Base-by-base conservation (phyloP, 2,888 invertebrate species). In the Silvanus unidentatus region DNA sequence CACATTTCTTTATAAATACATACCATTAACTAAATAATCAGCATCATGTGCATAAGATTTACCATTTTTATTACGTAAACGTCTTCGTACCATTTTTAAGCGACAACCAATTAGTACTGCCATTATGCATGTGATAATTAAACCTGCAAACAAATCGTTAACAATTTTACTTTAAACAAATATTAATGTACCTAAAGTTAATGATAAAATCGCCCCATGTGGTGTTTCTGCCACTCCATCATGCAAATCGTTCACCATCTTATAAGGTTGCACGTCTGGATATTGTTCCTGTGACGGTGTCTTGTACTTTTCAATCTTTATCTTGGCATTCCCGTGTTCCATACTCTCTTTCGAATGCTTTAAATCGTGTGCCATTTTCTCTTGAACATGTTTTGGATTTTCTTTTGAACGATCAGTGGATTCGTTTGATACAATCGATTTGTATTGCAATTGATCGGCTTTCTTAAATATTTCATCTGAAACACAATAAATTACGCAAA, bases 21-120 rank as follows among this genome's bases (percentile, higher is more conserved):
- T 96, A 64, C 96, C 96, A 74, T 97, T 96, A 59, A 97, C 95
- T 62, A 97, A 78, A 74, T 95, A 96, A 76, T 96, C 96, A 0
- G 95, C 93, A 73, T 96, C 96, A 70, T 94, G 91, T 27, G 91
- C 87, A 65, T 88, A 87, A 40, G 85, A 81, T 70, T 89, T 86
- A 47, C 88, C 86, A 39, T 87, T 85, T 58, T 88, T 80, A 51
- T 85, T 77, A 49, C 88, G 78, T 44, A 88, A 76, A 55, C 88
- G 78, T 43, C 78, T 72, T 44, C 78, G 72, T 12, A 92, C 85
- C 46, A 86, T 85, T 56, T 89, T 78, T 68, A 92, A 76, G 42
- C 94, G 79, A 66, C 92, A 94, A 16, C 84, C 89, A 54, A 90
- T 83, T 62, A 94, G 74, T 45, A 87, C 79, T 39, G 87, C 82